A percentile compares a stretch with the other conserved stretches of the same genome.
Conservation (phyloP, 2,888 invertebrate genomes). For the Agrilus biguttatus region DNA sequence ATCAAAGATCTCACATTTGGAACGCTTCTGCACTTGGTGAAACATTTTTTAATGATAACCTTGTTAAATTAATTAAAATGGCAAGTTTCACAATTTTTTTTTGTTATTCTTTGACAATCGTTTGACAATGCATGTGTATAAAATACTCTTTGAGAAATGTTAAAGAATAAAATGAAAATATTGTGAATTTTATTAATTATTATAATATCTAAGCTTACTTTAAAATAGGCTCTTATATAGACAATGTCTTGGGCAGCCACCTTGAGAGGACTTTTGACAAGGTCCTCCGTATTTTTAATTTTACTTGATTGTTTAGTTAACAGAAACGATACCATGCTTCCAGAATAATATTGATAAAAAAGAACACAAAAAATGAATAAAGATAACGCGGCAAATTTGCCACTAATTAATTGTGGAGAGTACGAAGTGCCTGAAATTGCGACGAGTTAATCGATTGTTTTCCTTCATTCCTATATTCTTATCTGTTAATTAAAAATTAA, state of each 20-base stretch:
- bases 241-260: constrained; percentile 36
- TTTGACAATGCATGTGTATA: no score
- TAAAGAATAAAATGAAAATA: no score
- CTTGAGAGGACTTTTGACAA: constrained; percentile 35
- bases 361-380: constrained; percentile 26
- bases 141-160: no score
- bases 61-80: no score
- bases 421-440: constrained; percentile 15
- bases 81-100: no score
- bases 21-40: no score
- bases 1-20: no score
- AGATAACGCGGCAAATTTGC: constrained; percentile 19
- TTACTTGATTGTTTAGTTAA: constrained; percentile 36
- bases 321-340: constrained; percentile 42
- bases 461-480: no score
- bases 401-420: constrained; percentile 16
- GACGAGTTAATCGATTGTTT: not conserved
- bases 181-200: no score
- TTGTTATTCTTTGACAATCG: no score
- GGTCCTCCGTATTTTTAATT: constrained; percentile 35
- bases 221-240: constrained; percentile 29
- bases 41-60: no score
- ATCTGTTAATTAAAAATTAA: not conserved
- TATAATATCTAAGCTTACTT: constrained; percentile 11
- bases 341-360: constrained; percentile 44